Evolutionary conservation across 2,888 invertebrate species (phyloP).

Genomic region (Trachelus troglodyta): DNA sequence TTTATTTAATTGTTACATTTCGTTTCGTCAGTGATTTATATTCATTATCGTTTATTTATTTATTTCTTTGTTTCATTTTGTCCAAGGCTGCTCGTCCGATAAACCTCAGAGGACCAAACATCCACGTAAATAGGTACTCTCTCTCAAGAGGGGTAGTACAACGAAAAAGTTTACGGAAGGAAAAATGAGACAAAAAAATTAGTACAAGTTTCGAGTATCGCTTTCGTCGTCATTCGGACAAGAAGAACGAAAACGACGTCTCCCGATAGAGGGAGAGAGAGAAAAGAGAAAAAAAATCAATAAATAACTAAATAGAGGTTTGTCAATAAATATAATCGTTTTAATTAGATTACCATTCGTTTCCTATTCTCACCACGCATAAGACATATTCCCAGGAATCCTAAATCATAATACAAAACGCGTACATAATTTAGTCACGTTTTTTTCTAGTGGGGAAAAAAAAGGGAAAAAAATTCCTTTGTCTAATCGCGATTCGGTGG

Average conservation of each 20-base stretch:
- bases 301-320: neutral
- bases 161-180: constrained; percentile 17
- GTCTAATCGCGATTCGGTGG: neutral
- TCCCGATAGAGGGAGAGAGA: neutral
- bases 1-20: constrained; percentile 17
- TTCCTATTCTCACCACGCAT: neutral
- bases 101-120: constrained; percentile 60
- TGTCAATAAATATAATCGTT: neutral
- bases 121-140: constrained; percentile 39
- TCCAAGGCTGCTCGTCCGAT: constrained; percentile 59
- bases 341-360: neutral
- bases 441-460: neutral
- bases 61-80: neutral
- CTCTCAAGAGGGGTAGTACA: too few species aligned
- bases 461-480: neutral
- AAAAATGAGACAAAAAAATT: neutral
- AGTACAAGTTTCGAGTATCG: neutral
- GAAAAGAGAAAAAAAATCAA: neutral
- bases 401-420: neutral
- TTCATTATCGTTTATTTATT: neutral
- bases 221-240: neutral
- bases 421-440: neutral
- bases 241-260: neutral
- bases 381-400: neutral
- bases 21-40: neutral